A percentile compares a stretch with the other conserved stretches of the same genome.
Conservation (phyloP, 1,140 invertebrate genomes). For the Musca vetustissima region DNA sequence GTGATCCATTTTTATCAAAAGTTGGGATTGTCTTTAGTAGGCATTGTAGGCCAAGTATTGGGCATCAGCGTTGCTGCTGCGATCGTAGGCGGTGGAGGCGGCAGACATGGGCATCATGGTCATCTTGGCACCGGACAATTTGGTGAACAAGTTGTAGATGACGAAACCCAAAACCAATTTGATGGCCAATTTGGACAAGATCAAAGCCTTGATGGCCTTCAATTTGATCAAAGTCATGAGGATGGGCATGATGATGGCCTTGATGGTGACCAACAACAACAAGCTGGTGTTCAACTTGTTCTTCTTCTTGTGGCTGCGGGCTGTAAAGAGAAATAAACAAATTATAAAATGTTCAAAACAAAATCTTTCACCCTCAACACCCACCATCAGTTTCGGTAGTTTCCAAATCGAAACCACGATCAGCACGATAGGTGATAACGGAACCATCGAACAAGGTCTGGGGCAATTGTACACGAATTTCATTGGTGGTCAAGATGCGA, state of each 20-base stretch:
- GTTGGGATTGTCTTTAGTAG: conserved; percentile 59
- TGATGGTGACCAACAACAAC: conserved; percentile 75
- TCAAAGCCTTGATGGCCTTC: conserved; percentile 80
- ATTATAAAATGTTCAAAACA: not conserved
- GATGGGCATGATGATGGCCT: conserved; percentile 79
- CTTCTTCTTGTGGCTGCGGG: conserved; percentile 62
- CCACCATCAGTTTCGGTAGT: conserved; percentile 59
- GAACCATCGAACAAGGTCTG: conserved; percentile 71
- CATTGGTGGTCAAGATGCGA: conserved; percentile 69
- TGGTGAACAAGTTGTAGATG: conserved; percentile 73
- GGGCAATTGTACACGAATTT: conserved; percentile 70
- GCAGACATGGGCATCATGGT: conserved; percentile 64
- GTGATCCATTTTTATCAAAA: no score
- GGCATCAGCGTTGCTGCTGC: conserved; percentile 68
- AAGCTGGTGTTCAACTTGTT: conserved; percentile 79
- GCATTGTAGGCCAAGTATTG: conserved; percentile 78
- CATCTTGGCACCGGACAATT: conserved; percentile 71
- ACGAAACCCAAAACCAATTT: conserved; percentile 77
- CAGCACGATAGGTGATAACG: conserved; percentile 68
- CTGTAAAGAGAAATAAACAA: conserved; percentile 27
- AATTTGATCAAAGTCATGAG: conserved; percentile 74
- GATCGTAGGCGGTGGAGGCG: conserved; percentile 64
- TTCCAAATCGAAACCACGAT: conserved; percentile 65
- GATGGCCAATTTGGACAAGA: conserved; percentile 79
- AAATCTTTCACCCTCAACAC: conserved; percentile 12